Evolutionary conservation across 2,888 invertebrate species (phyloP), one percentile per base, ranked within the genome.

Genomic region (Nemotelus nigrinus): DNA sequence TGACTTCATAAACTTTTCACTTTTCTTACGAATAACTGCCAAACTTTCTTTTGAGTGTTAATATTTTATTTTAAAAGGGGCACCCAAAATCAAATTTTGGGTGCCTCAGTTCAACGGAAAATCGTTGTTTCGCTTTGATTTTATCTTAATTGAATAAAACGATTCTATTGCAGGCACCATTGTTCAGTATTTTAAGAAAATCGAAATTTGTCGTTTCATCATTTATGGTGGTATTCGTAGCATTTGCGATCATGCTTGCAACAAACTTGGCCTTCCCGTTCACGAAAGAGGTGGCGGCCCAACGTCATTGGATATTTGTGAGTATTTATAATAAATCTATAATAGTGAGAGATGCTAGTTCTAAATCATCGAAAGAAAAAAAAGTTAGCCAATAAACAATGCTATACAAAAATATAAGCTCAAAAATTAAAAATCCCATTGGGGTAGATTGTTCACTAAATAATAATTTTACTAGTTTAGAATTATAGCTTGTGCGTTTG

Each of bases 211-310:
- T 87, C 39, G 83, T 87, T 8, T 83, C 83, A 44, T 82, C 83
- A 0, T 81, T 86, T 55, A 71, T 85, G 55, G 82, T 80, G 25
- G 71, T 86, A 4, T 85, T 85, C 2, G 25, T 85, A 3, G 47
- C 85, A 47, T 86, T 83, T 77, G 81, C 86, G 57, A 85, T 87
- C 41, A 50, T 87, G 47, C 84, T 86, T 3, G 85, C 88, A 3
- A 90, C 91, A 2, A 88, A 89, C 1, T 81, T 90, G 8, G 91
- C 91, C 1, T 90, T 90, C 80, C 91, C 91, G 41, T 92, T 89
- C 82, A 87, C 88, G 45, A 88, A 87, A 2, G 87, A 88, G 77
- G 86, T 86, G 2, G 85, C 86, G 63, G 87, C 89, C 2, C 89
- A 91, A 82, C 85, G 91, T 43, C 87, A 89, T 64, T 85, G 89